Evolutionary conservation across 2,888 invertebrate species (phyloP).

Genomic region (Perithous albicinctus): DNA sequence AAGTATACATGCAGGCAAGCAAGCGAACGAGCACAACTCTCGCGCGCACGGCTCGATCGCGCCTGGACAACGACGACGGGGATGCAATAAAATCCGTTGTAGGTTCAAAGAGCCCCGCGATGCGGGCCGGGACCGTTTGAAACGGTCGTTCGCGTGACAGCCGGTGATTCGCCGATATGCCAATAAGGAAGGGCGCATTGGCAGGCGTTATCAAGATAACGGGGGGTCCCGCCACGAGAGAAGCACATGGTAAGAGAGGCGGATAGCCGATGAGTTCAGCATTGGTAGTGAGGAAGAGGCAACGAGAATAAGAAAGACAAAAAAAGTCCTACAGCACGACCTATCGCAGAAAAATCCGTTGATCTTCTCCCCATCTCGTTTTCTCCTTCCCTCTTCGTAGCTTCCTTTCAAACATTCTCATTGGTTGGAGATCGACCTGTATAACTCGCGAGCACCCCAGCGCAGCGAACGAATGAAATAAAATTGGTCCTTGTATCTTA

Average conservation of each 20-base stretch:
- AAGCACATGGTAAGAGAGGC: slow-evolving; percentile 10
- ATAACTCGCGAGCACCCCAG: slow-evolving; percentile 29
- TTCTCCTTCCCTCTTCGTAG: neutral
- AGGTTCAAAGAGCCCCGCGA: slow-evolving; percentile 69
- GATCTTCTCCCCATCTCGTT: slow-evolving; percentile 4
- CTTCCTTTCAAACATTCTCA: neutral
- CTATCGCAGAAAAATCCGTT: slow-evolving; percentile 26
- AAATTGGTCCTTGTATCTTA: slow-evolving; percentile 49
- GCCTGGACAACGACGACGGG: slow-evolving; percentile 55
- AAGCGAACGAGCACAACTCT: slow-evolving; percentile 37
- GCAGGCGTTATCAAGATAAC: slow-evolving; percentile 68
- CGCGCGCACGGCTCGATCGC: slow-evolving; percentile 17
- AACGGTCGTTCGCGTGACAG: slow-evolving; percentile 69
- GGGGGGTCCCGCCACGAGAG: slow-evolving; percentile 32
- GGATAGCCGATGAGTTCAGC: slow-evolving; percentile 18
- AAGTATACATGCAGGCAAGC: slow-evolving; percentile 28
- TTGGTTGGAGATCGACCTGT: slow-evolving; percentile 20
- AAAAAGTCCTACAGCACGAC: neutral
- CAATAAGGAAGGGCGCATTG: slow-evolving; percentile 75
- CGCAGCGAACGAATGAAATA: slow-evolving; percentile 31
- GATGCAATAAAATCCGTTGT: slow-evolving; percentile 69
- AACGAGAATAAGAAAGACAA: neutral
- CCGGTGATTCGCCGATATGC: slow-evolving; percentile 76
- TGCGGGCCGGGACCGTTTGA: slow-evolving; percentile 59
- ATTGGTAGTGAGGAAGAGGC: neutral